Conservation (phyloP, 1,140 invertebrate genomes). For the Zelostemma sp. region DNA sequence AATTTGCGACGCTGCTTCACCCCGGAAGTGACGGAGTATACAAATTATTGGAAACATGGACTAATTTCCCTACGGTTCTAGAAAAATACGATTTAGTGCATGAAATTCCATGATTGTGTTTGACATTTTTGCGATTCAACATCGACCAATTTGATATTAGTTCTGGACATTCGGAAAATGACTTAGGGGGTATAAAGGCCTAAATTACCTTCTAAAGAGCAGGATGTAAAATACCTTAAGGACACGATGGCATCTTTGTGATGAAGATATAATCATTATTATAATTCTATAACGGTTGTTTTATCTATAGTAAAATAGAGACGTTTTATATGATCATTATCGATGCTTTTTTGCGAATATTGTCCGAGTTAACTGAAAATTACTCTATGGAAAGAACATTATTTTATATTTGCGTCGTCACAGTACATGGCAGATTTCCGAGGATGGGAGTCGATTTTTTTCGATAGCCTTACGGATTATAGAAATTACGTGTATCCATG, state of each 20-base stretch:
- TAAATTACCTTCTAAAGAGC: slow-evolving; percentile 21
- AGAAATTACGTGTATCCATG: too few relatives aligned
- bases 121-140: too few relatives aligned
- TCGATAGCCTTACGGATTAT: too few relatives aligned
- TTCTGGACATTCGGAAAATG: slow-evolving; percentile 6
- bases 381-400: background rate
- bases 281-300: slow-evolving; percentile 40
- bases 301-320: slow-evolving; percentile 30
- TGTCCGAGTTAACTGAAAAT: slow-evolving; percentile 6
- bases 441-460: too few relatives aligned
- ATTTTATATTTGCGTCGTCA: too few relatives aligned
- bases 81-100: too few relatives aligned
- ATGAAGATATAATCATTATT: slow-evolving; percentile 41
- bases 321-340: slow-evolving; percentile 25
- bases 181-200: slow-evolving; percentile 15
- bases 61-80: too few relatives aligned
- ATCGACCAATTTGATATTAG: too few relatives aligned
- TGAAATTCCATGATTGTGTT: too few relatives aligned
- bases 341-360: slow-evolving; percentile 29
- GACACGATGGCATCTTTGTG: slow-evolving; percentile 21
- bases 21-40: too few relatives aligned
- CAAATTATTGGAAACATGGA: too few relatives aligned
- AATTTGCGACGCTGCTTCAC: background rate
- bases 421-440: too few relatives aligned
- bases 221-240: slow-evolving; percentile 22